Conservation (phyloP, 2,797 vertebrate species). For the Sebastes diploproa region DNA sequence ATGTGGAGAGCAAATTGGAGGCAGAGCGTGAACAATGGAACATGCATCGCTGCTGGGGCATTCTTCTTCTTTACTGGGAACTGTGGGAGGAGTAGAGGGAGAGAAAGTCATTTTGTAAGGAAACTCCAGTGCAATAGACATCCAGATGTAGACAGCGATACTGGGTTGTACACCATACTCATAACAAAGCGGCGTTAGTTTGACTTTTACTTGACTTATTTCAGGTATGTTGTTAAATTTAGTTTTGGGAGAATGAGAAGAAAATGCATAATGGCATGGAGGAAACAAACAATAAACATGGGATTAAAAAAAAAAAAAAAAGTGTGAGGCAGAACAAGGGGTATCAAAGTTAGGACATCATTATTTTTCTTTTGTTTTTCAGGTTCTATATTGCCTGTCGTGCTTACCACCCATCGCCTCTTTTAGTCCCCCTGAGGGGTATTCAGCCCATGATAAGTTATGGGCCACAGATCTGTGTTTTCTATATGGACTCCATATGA, state of each 20-base stretch:
- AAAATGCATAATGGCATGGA: neutral
- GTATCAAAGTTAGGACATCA: constrained; percentile 55
- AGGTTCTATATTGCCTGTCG: constrained; percentile 3
- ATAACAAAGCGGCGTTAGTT: neutral
- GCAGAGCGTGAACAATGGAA: constrained; percentile 99
- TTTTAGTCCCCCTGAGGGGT: constrained; percentile 12
- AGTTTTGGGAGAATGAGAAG: neutral
- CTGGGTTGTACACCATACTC: neutral
- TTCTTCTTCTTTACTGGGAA: constrained; percentile 82
- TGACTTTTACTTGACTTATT: constrained; percentile 7
- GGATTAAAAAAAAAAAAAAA: neutral
- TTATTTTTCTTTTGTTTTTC: constrained; percentile 49
- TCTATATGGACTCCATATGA: constrained; percentile 9
- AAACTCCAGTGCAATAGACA: constrained; percentile 46
- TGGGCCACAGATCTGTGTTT: constrained; percentile 8
- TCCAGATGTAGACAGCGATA: constrained; percentile 37
- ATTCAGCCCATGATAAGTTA: constrained; percentile 10
- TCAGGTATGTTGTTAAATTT: neutral
- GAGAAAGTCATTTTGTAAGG: constrained; percentile 62
- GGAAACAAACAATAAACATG: neutral
- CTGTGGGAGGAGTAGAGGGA: constrained; percentile 62
- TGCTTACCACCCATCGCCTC: neutral
- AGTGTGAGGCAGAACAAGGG: neutral
- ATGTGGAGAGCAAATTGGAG: constrained; percentile 99
- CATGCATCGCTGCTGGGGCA: constrained; percentile 94